Evolutionary conservation across 2,113 vertebrate species (phyloP), one percentile per base, ranked within the genome.

Genomic region (Notiomystis cincta): DNA sequence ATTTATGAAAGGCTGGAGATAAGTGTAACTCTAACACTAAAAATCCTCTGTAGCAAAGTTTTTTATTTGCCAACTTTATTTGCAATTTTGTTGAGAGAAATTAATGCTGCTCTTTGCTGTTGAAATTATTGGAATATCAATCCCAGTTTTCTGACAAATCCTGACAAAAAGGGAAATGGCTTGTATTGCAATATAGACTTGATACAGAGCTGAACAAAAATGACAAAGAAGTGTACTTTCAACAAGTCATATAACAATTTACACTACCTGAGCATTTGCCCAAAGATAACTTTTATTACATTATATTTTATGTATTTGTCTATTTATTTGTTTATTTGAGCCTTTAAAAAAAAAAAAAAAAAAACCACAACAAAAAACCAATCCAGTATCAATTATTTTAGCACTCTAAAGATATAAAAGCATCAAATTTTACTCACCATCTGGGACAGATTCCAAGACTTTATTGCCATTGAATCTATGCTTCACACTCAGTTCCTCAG

Each of bases 341-440:
- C n/a, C n/a, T n/a, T n/a, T n/a, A n/a, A n/a, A n/a, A n/a, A n/a
- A n/a, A n/a, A n/a, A n/a, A n/a, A n/a, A n/a, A n/a, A n/a, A n/a
- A n/a, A n/a, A n/a, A n/a, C n/a, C n/a, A n/a, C n/a, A n/a, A n/a
- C n/a, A 72, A 83, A 75, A 87, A 15, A 23, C 1, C 3, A 57
- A 28, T 53, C 14, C 0, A 0, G 5, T 33, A 65, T 65, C 33
- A 56, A 78, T 48, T 62, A 62, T 65, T 88, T 69, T 42, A 69
- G 21, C 31, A 44, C 28, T 77, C 25, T 62, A n/a, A 92, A 70
- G 28, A 85, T 6, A 6, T 35, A 76, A 87, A 86, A 91, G 20
- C 27, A 45, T 61, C 30, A 91, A 9, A 14, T 65, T 89, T 94
- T 96, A 98, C 98, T 98, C 96, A 98, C 98, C 89, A 48, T 51